phyloP scores from a whole-genome alignment of 2,888 invertebrate species.

The Disparrhopalites patrizii region DNA sequence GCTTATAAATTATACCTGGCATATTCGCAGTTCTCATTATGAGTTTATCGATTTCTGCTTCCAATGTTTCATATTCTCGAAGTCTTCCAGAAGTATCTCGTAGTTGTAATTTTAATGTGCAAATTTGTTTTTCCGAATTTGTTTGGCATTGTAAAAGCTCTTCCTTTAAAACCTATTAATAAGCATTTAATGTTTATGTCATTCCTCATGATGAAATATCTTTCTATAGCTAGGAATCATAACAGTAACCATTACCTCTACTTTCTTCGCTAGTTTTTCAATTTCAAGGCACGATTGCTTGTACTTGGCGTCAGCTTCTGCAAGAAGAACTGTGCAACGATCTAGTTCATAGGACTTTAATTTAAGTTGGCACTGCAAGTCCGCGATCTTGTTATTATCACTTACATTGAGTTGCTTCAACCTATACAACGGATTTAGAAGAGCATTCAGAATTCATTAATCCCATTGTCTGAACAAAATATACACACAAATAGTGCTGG shows the following conservation, averaged over 20 bases:
- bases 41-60: neutral
- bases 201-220: neutral
- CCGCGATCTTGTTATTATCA: conserved; percentile 1
- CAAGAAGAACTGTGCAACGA: neutral
- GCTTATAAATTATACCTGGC: neutral
- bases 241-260: too few species aligned
- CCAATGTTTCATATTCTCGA: neutral
- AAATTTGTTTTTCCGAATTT: conserved; percentile 1
- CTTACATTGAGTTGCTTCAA: conserved; percentile 7
- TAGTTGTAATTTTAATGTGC: conserved; percentile 2
- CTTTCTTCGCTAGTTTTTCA: conserved; percentile 1
- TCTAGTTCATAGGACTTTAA: conserved; percentile 6
- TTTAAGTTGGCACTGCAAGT: conserved; percentile 10
- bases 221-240: too few species aligned
- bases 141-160: neutral
- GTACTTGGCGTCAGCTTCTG: conserved; percentile 5
- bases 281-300: neutral
- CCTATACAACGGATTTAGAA: neutral
- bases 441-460: neutral
- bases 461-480: too few species aligned
- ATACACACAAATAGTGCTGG: too few species aligned
- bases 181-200: neutral
- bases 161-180: neutral
- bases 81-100: neutral
- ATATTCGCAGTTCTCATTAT: neutral